These are phyloP conservation scores for Trogon melanurus DNA, from an alignment of 2,113 vertebrate genomes.

Conservation along the genomic window DNA sequence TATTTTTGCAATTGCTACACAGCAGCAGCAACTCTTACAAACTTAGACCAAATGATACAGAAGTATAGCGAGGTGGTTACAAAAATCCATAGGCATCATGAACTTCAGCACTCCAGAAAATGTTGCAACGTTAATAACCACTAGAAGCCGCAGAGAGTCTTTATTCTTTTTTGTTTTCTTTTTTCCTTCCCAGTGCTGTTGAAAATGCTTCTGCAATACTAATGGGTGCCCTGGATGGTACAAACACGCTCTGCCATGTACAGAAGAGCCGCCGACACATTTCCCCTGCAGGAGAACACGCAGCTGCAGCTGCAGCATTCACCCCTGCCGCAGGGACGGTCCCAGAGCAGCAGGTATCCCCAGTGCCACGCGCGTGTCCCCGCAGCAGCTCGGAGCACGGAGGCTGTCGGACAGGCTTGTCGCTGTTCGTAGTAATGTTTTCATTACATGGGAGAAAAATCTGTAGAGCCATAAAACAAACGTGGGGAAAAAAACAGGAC, in stretches of 20 bases:
- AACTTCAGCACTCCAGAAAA: neutral
- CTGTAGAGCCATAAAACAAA: neutral
- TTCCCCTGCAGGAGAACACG: neutral
- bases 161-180: neutral
- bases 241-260: rapidly evolving
- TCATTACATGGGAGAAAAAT: neutral
- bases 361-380: rapidly evolving
- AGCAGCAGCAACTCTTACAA: neutral
- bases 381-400: neutral
- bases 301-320: neutral
- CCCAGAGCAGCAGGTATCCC: rapidly evolving
- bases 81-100: neutral
- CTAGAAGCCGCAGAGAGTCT: neutral
- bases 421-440: neutral
- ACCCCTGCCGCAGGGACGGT: rapidly evolving
- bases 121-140: neutral
- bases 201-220: neutral
- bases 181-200: neutral
- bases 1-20: neutral
- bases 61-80: neutral
- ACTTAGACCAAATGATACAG: neutral
- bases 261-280: neutral
- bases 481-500: neutral
- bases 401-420: neutral
- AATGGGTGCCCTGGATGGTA: rapidly evolving